Evolutionary conservation across 1,140 invertebrate genomes (phyloP).

Genomic region (Cyrtorhinus lividipennis): DNA sequence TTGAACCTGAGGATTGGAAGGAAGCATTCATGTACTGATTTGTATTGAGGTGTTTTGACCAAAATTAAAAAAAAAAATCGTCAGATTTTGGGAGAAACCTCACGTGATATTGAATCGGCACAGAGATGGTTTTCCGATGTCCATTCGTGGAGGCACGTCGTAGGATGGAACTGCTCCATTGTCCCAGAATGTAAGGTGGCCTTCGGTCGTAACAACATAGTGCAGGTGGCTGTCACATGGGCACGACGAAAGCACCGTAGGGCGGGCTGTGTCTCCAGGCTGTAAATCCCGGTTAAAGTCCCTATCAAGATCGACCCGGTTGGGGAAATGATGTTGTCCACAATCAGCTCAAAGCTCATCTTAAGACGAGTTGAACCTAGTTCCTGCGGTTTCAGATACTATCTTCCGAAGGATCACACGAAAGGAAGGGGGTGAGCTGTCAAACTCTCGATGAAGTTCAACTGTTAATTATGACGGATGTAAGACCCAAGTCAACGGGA

Average conservation of each 20-base stretch:
- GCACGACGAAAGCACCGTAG: conserved; percentile 44
- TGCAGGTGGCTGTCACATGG: conserved; percentile 41
- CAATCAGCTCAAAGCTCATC: no score
- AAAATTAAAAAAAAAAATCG: no score
- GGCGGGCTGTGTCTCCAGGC: conserved; percentile 42
- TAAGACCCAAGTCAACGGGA: no score
- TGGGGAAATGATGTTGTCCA: no score
- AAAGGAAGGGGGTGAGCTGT: no score
- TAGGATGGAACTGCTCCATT: conserved; percentile 29
- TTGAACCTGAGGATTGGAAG: conserved; percentile 42
- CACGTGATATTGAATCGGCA: conserved; percentile 47
- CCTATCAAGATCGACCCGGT: not conserved
- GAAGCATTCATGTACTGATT: no score
- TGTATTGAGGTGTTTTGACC: no score
- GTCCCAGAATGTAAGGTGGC: conserved; percentile 42
- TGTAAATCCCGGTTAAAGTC: conserved; percentile 23
- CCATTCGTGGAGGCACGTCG: conserved; percentile 22
- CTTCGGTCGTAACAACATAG: conserved; percentile 42
- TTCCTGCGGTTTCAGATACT: no score
- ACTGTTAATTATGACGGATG: no score
- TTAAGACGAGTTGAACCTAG: no score
- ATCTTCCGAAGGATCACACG: no score
- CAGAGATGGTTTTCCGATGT: conserved; percentile 31
- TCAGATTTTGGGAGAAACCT: conserved; percentile 26
- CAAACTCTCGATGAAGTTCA: no score